Evolutionary conservation across 2,797 vertebrate genomes (phyloP).

Genomic region (Parotocinclus haroldoi): DNA sequence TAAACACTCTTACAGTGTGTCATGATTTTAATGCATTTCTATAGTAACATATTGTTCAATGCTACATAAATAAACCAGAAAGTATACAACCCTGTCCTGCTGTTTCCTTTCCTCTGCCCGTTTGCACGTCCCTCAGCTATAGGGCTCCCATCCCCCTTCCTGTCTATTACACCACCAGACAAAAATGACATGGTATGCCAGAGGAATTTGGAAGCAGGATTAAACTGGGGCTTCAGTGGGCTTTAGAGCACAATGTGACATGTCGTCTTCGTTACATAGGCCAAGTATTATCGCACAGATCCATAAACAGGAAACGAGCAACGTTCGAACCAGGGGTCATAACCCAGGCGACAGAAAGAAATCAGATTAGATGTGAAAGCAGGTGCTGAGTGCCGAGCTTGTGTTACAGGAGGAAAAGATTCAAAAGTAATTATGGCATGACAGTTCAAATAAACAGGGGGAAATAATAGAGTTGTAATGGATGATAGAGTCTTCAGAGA

Average conservation of each 20-base stretch:
- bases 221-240: conserved; percentile 31
- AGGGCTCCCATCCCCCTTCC: not conserved
- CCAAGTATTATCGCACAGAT: conserved; percentile 46
- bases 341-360: conserved; percentile 19
- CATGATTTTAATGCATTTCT: not conserved
- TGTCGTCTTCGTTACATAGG: conserved; percentile 37
- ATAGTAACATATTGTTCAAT: not conserved
- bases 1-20: not conserved
- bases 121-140: not conserved
- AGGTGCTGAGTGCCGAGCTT: conserved; percentile 28
- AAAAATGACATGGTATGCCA: conserved; percentile 33
- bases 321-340: conserved; percentile 8
- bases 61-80: not conserved
- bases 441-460: not conserved
- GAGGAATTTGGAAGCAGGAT: conserved; percentile 26
- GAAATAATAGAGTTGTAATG: not conserved
- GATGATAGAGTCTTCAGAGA: not conserved
- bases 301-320: conserved; percentile 33
- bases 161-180: conserved; percentile 15
- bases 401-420: conserved; percentile 4
- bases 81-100: not conserved
- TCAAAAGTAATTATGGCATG: conserved; percentile 13
- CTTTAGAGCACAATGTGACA: conserved; percentile 30
- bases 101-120: not conserved
- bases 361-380: conserved; percentile 27